Base-by-base conservation (phyloP, 1,140 invertebrate genomes). In the Eubasilissa regina region DNA sequence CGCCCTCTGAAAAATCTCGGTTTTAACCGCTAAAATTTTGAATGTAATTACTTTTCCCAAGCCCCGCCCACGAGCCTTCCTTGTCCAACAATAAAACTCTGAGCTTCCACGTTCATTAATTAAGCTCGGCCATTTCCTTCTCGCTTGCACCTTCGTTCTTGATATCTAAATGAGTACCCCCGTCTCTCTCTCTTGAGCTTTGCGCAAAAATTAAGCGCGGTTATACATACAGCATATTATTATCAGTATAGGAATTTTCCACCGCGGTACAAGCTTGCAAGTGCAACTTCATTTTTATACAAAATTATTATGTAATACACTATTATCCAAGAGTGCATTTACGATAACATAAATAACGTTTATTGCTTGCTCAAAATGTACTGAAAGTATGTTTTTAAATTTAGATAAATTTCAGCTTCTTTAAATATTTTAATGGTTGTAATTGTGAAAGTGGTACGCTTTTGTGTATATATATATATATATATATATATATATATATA, bases 71-170 rank as follows among this genome's bases (percentile, higher is more conserved):
- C 66, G 75, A 55, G 75, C 51, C 79, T 55, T 64, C 79, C 79
- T 55, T 60, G 25, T 75, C 58, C 55, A 58, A 82, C 88, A 89
- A 89, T 89, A 89, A 89, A 89, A 87, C 88, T 87, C 87, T 87
- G 87, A 86, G 87, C 87, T 89, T 89, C 87, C 87, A 89, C 89
- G 86, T 89, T 89, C 89, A 89, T 89, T 89, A 89, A 89, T 89
- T 89, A 89, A 89, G 87, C 86, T 86, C 84, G 81, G 83, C 64
- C 83, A 80, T 78, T 53, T 21, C 85, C 84, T 58, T 88, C 88
- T 80, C 85, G 51, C 84, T 89, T 86, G 68, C 85, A 85, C 89
- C 83, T 82, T 77, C 72, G 66, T 74, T 84, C 85, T 85, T 83
- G 85, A 86, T 86, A 86, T 86, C 86, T 88, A 89, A 89, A 89